A percentile compares a stretch with the other conserved stretches of the same genome.
phyloP scores from a whole-genome alignment of 2,797 vertebrate genomes.

The Manis pentadactyla region DNA sequence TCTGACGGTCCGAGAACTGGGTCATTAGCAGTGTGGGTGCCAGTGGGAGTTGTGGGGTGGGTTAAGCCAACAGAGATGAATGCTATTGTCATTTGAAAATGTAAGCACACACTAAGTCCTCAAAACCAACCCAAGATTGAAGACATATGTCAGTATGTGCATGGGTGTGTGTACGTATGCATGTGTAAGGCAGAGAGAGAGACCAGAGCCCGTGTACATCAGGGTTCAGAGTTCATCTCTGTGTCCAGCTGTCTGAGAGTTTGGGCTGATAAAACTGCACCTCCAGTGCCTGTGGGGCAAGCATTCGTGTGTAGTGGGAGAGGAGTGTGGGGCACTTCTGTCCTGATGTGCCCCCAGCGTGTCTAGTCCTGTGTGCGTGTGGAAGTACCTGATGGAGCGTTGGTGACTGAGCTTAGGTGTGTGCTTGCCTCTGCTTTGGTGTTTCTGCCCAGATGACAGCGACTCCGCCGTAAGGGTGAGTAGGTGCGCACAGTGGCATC shows the following conservation, averaged over 20 bases:
- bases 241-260: background rate
- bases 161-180: background rate
- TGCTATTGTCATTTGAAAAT: background rate
- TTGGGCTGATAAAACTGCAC: background rate
- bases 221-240: background rate
- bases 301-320: too few relatives aligned
- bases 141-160: too few relatives aligned
- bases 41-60: background rate
- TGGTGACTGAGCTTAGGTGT: background rate
- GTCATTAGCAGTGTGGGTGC: background rate
- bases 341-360: background rate
- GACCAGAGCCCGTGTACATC: too few relatives aligned
- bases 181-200: too few relatives aligned
- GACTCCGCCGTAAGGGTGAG: background rate
- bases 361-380: background rate
- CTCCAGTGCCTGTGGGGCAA: accelerated
- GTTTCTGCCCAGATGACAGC: background rate
- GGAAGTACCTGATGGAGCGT: background rate
- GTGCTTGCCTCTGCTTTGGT: background rate
- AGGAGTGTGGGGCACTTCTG: background rate
- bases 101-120: background rate
- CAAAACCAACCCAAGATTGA: background rate
- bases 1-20: background rate
- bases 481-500: background rate
- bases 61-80: background rate